Percentiles rank a stretch among this genome's conserved stretches.
Evolutionary conservation across 2,113 vertebrate species (phyloP).

Genomic region (Dicerorhinus sumatrensis): DNA sequence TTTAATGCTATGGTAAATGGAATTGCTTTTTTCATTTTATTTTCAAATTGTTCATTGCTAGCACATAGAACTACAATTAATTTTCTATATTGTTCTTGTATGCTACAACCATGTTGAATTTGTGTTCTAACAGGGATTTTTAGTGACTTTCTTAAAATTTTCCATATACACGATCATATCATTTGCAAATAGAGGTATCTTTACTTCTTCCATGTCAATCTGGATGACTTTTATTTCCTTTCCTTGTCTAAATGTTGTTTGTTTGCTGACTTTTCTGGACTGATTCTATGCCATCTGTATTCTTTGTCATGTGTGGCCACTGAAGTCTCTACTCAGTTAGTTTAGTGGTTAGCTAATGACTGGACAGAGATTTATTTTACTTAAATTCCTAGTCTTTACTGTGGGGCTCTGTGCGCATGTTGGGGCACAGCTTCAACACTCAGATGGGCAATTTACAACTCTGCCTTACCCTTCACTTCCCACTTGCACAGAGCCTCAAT

Average conservation of each 20-base stretch:
- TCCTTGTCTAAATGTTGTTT: neutral
- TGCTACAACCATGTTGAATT: neutral
- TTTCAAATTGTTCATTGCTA: neutral
- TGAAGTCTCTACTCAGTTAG: neutral
- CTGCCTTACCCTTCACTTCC: neutral
- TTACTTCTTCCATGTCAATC: neutral
- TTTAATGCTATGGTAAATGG: neutral
- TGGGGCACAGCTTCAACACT: neutral
- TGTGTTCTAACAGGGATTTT: neutral
- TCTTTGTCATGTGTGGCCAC: neutral
- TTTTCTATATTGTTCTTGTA: neutral
- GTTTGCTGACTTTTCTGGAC: neutral
- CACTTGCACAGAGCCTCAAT: neutral
- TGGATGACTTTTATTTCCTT: neutral
- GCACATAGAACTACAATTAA: neutral
- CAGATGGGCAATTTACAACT: neutral
- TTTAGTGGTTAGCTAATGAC: neutral
- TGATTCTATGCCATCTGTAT: neutral
- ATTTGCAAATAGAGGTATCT: neutral
- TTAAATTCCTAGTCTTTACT: neutral
- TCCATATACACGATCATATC: neutral
- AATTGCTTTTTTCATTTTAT: neutral
- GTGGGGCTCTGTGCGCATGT: neutral
- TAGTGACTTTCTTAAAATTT: neutral
- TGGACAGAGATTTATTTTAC: neutral